A percentile compares a stretch with the other conserved stretches of the same genome.
Evolutionary conservation across 1,140 invertebrate species (phyloP).

Genomic region (Ridgeia piscesae): DNA sequence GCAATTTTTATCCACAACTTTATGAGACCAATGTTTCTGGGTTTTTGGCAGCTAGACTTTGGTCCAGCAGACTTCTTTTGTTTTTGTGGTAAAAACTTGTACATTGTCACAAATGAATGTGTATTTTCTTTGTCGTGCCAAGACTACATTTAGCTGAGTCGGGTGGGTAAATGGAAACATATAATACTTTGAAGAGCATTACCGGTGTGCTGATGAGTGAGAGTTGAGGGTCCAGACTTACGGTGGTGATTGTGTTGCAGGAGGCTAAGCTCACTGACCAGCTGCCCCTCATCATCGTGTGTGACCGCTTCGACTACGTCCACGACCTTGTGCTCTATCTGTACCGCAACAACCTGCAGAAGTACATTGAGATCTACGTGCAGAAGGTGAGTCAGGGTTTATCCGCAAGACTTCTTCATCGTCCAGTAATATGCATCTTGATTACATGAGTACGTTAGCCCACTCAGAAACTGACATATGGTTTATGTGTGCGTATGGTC

Average conservation of each 20-base stretch:
- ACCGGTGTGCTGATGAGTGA: too few species aligned
- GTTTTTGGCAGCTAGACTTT: too few species aligned
- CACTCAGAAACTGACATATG: neutral
- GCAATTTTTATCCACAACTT: too few species aligned
- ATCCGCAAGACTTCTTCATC: neutral
- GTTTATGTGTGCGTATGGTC: neutral
- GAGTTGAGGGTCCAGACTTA: too few species aligned
- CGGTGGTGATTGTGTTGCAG: conserved; percentile 33
- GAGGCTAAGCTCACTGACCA: conserved; percentile 98
- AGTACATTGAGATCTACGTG: conserved; percentile 99
- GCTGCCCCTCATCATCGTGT: conserved; percentile 97
- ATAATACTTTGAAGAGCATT: too few species aligned
- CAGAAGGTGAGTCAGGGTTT: conserved; percentile 76
- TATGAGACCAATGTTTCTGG: too few species aligned
- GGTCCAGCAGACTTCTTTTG: too few species aligned
- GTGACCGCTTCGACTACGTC: conserved; percentile 99
- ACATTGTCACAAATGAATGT: too few species aligned
- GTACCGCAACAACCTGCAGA: conserved; percentile 97
- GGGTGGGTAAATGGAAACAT: too few species aligned
- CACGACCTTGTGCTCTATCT: conserved; percentile 98
- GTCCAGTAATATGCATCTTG: neutral
- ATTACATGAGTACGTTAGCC: neutral
- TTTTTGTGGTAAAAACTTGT: too few species aligned
- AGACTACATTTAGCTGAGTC: too few species aligned
- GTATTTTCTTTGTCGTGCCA: too few species aligned